Base-by-base conservation (phyloP, 2,797 vertebrate genomes). In the Manis crassicaudata region DNA sequence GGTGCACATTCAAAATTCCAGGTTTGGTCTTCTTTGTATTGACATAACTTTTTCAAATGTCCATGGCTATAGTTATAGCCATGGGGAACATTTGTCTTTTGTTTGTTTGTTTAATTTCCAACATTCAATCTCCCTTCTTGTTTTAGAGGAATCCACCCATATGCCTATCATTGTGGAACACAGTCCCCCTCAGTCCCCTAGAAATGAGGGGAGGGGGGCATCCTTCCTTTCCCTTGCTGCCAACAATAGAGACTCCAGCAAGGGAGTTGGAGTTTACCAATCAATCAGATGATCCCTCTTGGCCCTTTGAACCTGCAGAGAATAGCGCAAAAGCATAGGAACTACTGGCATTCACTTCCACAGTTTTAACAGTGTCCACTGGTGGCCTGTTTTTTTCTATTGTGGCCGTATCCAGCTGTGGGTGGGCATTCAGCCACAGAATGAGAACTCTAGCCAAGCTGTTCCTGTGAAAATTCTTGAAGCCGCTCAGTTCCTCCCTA, bases 11-110 rank as follows among this genome's bases (percentile, higher is more conserved):
- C 11, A 60, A 54, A 88, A 73, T 56, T 27, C 18, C 46, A 80
- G 76, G 60, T 23, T 54, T 32, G 18, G 4, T 67, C 46, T 90
- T 60, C 27, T 80, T 87, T 85, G 60, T 35, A 56, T 35, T 86
- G 27, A 72, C 56, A 29, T 20, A 89, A 2, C 35, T 80, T 84
- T 80, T 84, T 92, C 85, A 77, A 72, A 63, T 52, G 32, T 75
- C 18, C 62, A 18, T 60, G 46, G 46, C 6, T 86, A 27, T 1
- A 18, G 27, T 89, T 20, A 72, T 4, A 94, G 37, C 4, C 65
- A 10, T 27, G 0, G 3, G 21, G 20, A 50, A 63, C n/a, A n/a
- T 62, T 73, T 63, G 58, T 40, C 12, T 14, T 32, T 23, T 17
- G 32, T 50, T 46, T 54, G 46, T 46, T 46, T 46, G 46, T 32